Percentiles rank a stretch among this genome's conserved stretches.
These are phyloP conservation scores for Neogobius melanostomus DNA, from an alignment of 2,113 vertebrate genomes.

Conservation along the genomic window DNA sequence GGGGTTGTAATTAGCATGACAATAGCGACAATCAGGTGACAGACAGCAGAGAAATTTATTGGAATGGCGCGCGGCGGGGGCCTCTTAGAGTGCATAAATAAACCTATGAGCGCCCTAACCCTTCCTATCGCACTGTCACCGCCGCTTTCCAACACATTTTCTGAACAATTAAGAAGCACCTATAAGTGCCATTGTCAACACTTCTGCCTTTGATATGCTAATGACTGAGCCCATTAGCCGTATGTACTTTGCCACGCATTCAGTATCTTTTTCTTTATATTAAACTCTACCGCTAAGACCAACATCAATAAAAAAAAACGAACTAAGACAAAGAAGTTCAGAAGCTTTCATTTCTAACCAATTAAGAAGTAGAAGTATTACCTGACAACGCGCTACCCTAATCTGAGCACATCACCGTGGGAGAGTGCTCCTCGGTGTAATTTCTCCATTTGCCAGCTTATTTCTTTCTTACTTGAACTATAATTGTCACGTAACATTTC, in stretches of 20 bases:
- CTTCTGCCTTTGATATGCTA: background rate
- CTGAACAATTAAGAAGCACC: background rate
- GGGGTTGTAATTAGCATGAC: slow-evolving; percentile 73
- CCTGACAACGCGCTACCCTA: background rate
- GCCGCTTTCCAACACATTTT: background rate
- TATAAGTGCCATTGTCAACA: background rate
- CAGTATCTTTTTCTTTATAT: background rate
- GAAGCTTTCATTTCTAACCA: no score
- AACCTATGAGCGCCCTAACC: background rate
- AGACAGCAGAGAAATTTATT: slow-evolving; percentile 69
- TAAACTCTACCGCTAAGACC: background rate
- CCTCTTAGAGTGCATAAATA: slow-evolving; percentile 45
- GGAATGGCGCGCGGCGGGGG: slow-evolving; percentile 54
- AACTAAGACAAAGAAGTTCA: no score
- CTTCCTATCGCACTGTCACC: background rate
- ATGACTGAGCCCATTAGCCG: background rate
- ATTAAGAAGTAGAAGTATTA: no score
- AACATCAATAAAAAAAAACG: no score
- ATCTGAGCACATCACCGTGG: background rate
- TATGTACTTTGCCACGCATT: background rate
- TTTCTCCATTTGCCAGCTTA: background rate
- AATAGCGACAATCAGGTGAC: slow-evolving; percentile 77
- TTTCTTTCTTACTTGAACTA: background rate
- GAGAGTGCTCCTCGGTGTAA: background rate
- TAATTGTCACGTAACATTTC: background rate